A percentile compares a stretch with the other conserved stretches of the same genome.
phyloP scores from a whole-genome alignment of 2,113 vertebrate genomes.

The Ammodytes dubius region DNA sequence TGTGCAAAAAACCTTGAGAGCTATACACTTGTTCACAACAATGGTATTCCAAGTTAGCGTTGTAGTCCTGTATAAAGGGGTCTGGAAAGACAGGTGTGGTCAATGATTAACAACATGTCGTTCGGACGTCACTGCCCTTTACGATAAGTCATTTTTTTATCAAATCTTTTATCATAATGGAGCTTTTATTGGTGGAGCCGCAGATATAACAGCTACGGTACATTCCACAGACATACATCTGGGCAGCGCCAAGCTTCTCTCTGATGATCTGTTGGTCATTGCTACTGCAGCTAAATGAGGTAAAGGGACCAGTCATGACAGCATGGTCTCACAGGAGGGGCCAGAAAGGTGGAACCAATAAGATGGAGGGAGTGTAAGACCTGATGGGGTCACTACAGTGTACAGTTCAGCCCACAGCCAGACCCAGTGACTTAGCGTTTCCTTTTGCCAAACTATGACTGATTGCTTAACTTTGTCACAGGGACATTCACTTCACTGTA shows the following conservation, averaged over 20 bases:
- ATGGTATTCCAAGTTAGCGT: background rate
- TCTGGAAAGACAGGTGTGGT: background rate
- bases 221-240: constrained; percentile 1
- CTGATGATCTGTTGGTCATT: constrained; percentile 55
- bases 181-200: constrained; percentile 53
- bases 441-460: constrained; percentile 36
- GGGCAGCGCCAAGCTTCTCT: background rate
- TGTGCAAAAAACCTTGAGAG: background rate
- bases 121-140: constrained; percentile 7
- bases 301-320: constrained; percentile 9
- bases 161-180: constrained; percentile 34
- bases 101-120: constrained; percentile 22
- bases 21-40: background rate
- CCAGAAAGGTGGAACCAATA: constrained; percentile 11
- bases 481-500: constrained; percentile 17
- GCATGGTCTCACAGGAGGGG: constrained; percentile 27
- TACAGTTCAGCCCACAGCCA: constrained; percentile 1
- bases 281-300: background rate
- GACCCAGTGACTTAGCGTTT: constrained; percentile 27
- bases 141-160: constrained; percentile 5
- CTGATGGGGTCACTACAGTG: constrained; percentile 26
- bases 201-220: constrained; percentile 11
- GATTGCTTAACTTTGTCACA: constrained; percentile 36
- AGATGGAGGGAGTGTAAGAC: background rate
- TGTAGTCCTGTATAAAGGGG: background rate